Conservation (phyloP, 2,113 vertebrate genomes). For the Leucopsar rothschildi region DNA sequence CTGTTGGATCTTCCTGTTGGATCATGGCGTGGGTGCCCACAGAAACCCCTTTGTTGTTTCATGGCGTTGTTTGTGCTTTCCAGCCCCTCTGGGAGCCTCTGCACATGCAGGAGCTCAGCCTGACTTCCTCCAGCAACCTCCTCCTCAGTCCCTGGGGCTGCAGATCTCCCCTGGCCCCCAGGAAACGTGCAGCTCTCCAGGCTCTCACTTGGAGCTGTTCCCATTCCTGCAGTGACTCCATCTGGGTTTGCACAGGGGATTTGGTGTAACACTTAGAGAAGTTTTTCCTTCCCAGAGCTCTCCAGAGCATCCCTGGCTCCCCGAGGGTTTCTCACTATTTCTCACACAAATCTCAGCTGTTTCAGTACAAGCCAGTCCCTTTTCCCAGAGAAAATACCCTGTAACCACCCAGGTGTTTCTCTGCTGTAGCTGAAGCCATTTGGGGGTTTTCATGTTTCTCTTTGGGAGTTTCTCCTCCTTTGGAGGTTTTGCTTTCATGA, state of each 20-base stretch:
- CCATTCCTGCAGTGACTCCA: neutral
- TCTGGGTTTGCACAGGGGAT: neutral
- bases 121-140: neutral
- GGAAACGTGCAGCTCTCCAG: neutral
- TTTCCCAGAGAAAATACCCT: neutral
- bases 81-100: neutral
- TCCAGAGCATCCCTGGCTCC: neutral
- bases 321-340: fast-evolving
- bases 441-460: neutral
- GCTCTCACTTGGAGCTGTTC: neutral
- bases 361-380: neutral
- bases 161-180: neutral
- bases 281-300: neutral
- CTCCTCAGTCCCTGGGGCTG: neutral
- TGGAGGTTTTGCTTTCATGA: neutral
- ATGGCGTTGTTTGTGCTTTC: neutral
- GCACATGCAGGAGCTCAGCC: neutral
- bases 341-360: neutral
- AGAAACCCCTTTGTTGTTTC: neutral
- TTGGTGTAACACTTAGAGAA: neutral
- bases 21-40: neutral
- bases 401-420: neutral
- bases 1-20: neutral
- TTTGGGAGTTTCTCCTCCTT: neutral
- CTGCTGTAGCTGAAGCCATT: neutral